A percentile compares a stretch with the other conserved stretches of the same genome.
These are phyloP conservation scores for Cyprinus carpio DNA, from an alignment of 2,113 vertebrate species.

Conservation along the genomic window DNA sequence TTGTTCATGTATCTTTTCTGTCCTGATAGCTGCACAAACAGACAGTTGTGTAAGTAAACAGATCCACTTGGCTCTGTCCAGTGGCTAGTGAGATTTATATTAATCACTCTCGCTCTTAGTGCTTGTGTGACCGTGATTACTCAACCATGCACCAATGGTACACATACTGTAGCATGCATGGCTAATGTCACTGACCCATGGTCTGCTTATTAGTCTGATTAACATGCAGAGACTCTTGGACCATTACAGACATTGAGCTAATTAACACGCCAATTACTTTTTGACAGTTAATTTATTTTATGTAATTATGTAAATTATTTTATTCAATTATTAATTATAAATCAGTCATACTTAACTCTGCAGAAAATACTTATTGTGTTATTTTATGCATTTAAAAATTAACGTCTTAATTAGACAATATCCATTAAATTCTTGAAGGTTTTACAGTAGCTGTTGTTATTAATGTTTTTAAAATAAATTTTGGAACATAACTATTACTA, in stretches of 20 bases:
- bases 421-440: neutral
- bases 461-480: neutral
- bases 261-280: neutral
- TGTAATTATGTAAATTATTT: neutral
- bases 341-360: neutral
- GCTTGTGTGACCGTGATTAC: neutral
- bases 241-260: constrained; percentile 15
- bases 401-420: neutral
- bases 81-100: neutral
- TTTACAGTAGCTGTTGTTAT: neutral
- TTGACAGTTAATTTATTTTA: neutral
- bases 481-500: neutral
- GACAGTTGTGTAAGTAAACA: neutral
- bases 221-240: neutral
- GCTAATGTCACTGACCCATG: neutral
- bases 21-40: neutral
- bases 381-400: neutral
- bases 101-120: neutral
- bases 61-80: neutral
- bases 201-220: neutral
- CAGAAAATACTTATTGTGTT: neutral
- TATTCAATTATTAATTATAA: neutral
- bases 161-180: neutral
- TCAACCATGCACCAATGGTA: neutral
- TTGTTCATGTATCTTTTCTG: neutral